Evolutionary conservation across 2,888 invertebrate genomes (phyloP).

Genomic region (Microctonus hyperodae): DNA sequence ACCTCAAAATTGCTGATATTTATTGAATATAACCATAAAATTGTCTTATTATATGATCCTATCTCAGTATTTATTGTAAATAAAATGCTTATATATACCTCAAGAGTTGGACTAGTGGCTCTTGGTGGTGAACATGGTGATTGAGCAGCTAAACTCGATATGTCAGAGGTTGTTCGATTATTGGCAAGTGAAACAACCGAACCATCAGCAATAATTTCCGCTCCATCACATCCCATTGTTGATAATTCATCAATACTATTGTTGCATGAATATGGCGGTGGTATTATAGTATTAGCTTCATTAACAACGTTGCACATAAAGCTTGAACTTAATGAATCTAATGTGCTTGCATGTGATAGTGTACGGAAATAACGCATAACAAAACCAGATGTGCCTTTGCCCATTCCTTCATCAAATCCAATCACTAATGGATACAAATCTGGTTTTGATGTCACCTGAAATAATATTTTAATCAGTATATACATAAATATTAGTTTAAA

Average conservation of each 20-base stretch:
- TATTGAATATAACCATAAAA: neutral
- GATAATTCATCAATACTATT: slow-evolving; percentile 74
- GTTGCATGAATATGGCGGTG: slow-evolving; percentile 79
- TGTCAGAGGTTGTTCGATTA: slow-evolving; percentile 70
- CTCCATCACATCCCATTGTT: slow-evolving; percentile 53
- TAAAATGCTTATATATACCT: too few species aligned
- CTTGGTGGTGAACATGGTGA: slow-evolving; percentile 79
- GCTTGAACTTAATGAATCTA: slow-evolving; percentile 86
- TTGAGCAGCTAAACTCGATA: slow-evolving; percentile 74
- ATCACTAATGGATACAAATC: slow-evolving; percentile 86
- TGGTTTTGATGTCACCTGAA: slow-evolving; percentile 84
- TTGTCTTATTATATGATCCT: slow-evolving; percentile 84
- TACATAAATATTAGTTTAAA: too few species aligned
- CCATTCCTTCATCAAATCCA: slow-evolving; percentile 74
- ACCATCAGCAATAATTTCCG: slow-evolving; percentile 51
- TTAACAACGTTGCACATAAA: slow-evolving; percentile 85
- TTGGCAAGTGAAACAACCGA: slow-evolving; percentile 61
- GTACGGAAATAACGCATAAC: slow-evolving; percentile 88
- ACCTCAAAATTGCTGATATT: too few species aligned
- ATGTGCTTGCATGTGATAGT: slow-evolving; percentile 83
- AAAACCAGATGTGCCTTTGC: slow-evolving; percentile 77
- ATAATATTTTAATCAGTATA: slow-evolving; percentile 31
- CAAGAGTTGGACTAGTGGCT: slow-evolving; percentile 82
- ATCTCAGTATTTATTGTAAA: too few species aligned
- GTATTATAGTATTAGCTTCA: slow-evolving; percentile 84